Percentiles rank a stretch among this genome's conserved stretches.
phyloP scores from a whole-genome alignment of 2,888 invertebrate genomes.

The Scaptodrosophila latifasciaeformis region DNA sequence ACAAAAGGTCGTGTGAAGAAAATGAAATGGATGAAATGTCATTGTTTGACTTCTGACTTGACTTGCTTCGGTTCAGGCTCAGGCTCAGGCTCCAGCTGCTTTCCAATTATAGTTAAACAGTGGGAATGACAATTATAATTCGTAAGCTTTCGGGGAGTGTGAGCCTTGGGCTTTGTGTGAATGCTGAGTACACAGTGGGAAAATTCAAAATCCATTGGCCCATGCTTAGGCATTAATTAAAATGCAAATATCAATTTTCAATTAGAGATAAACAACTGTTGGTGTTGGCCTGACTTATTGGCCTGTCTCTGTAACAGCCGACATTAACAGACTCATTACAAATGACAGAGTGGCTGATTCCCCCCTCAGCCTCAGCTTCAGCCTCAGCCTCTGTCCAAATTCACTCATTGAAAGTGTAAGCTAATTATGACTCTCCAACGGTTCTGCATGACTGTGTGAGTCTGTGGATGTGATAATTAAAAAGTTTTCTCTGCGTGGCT shows the following conservation, averaged over 20 bases:
- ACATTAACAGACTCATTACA: slow-evolving; percentile 18
- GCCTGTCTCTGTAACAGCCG: not conserved
- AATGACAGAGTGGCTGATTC: not conserved
- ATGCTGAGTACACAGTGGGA: too few relatives aligned
- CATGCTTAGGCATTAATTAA: slow-evolving; percentile 34
- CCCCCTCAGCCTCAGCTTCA: too few relatives aligned
- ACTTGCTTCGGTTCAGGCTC: not conserved
- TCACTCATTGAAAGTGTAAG: not conserved
- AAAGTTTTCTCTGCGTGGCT: not conserved
- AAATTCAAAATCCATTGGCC: slow-evolving; percentile 12
- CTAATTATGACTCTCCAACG: not conserved
- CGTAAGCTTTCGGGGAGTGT: too few relatives aligned
- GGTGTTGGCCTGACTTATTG: not conserved
- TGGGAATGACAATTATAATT: too few relatives aligned
- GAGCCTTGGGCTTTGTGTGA: too few relatives aligned
- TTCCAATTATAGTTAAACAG: not conserved
- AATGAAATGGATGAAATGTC: not conserved
- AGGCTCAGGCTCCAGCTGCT: not conserved
- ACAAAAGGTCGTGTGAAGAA: not conserved
- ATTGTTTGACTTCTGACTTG: slow-evolving; percentile 27
- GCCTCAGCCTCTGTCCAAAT: too few relatives aligned
- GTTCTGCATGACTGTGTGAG: too few relatives aligned
- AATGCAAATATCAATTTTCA: slow-evolving; percentile 43
- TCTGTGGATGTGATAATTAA: slow-evolving; percentile 1
- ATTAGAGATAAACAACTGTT: slow-evolving; percentile 33